Base-by-base conservation (phyloP, 2,113 vertebrate genomes). In the Pollachius pollachius region DNA sequence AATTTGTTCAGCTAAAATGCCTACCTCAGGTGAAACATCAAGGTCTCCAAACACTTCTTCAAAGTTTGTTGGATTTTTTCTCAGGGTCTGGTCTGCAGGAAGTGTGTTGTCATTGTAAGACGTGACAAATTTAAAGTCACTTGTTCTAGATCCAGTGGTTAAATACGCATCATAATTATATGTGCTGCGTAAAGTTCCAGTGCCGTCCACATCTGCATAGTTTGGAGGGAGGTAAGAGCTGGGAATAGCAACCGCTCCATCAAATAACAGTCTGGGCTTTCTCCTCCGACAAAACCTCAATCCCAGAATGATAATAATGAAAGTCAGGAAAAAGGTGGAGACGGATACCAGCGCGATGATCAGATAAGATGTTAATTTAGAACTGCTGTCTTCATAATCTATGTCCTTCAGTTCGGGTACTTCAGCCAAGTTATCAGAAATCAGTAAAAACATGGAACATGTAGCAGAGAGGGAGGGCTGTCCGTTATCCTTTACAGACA, bases 401-500 rank as follows among this genome's bases (percentile, higher is more conserved):
- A 74, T 74, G 66, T 83, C 75, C 68, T 83, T 83, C 16, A 80
- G 60, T 68, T 81, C 76, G 54, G 83, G 74, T 66, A 85, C 72
- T 76, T 79, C 80, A 78, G 69, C 72, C 30, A 79, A 75, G 66
- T 79, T 78, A 56, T 84, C 79, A 71, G 82, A 81, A 64, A 82
- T 68, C 0, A 80, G 52, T 56, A 85, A 54, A 75, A 81, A 58
- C 34, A 95, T 54, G 19, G 92, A 90, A 52, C 89, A 91, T 0
- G 88, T 95, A 15, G 91, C 69, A 1, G 93, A 95, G 58, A 91
- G 87, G 13, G 87, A 79, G 0, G 93, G 93, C 16, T 93, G 90
- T 60, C 95, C 94, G 0, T 93, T 93, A 82, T 95, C 94, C 85
- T 89, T 91, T 70, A 95, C 89, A 68, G 92, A 79, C 76, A 95